phyloP scores from a whole-genome alignment of 2,888 invertebrate genomes.

The Aquatica leii region DNA sequence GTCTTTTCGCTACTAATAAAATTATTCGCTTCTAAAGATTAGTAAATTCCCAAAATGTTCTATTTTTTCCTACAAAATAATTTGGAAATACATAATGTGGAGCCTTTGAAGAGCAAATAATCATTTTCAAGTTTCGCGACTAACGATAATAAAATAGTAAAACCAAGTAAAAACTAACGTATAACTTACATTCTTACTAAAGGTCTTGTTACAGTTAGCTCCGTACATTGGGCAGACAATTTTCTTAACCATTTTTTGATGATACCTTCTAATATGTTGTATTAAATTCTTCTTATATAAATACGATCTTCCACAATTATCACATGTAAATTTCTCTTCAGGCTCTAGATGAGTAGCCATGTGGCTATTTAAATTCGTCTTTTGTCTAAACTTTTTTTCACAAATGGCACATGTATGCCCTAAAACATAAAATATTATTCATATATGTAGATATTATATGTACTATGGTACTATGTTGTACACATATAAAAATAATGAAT shows the following conservation, averaged over 20 bases:
- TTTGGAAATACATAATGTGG: no score
- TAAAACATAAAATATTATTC: conserved; percentile 40
- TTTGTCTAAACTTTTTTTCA: conserved; percentile 43
- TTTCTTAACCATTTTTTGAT: conserved; percentile 41
- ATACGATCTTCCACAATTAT: conserved; percentile 48
- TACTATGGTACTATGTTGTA: no score
- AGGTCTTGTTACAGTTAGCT: conserved; percentile 37
- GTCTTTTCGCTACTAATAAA: no score
- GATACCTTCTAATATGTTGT: conserved; percentile 46
- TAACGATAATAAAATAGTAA: no score
- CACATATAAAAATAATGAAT: no score
- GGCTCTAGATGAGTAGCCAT: conserved; percentile 38
- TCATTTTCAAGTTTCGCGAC: no score
- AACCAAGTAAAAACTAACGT: no score
- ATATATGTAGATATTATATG: background rate
- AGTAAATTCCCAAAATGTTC: no score
- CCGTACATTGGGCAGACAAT: conserved; percentile 40
- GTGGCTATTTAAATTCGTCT: conserved; percentile 44
- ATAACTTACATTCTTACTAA: conserved; percentile 37
- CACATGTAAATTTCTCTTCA: conserved; percentile 42
- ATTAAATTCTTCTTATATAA: conserved; percentile 48
- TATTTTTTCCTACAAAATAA: no score
- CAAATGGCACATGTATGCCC: conserved; percentile 47
- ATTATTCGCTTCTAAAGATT: no score
- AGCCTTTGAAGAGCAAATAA: no score